Evolutionary conservation across 2,113 vertebrate species (phyloP).

Genomic region (Bos javanicus): DNA sequence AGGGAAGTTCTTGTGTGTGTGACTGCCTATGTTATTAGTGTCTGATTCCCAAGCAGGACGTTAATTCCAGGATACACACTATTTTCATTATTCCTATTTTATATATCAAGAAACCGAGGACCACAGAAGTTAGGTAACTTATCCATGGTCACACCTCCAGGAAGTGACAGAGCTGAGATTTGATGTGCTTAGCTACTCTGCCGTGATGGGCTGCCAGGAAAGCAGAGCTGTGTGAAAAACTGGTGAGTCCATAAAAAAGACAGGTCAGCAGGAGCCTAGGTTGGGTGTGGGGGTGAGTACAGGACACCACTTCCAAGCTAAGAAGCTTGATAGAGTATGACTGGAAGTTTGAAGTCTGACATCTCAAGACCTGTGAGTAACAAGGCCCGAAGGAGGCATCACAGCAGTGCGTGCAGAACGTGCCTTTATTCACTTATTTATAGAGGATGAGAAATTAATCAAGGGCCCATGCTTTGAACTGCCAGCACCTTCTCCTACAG

Average conservation of each 20-base stretch:
- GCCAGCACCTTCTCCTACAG: not conserved
- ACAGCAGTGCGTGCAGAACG: not conserved
- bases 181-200: not conserved
- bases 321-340: not conserved
- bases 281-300: rapidly evolving
- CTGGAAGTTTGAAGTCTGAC: not conserved
- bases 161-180: not conserved
- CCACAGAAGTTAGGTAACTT: not conserved
- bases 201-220: not conserved
- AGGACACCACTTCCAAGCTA: not conserved
- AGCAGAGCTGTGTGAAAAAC: not conserved
- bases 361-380: not conserved
- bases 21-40: not conserved
- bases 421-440: constrained; percentile 76
- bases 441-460: constrained; percentile 67
- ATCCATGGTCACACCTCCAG: not conserved
- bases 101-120: not conserved
- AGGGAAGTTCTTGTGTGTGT: not conserved
- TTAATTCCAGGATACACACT: not conserved
- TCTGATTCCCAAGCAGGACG: not conserved
- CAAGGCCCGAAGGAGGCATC: not conserved
- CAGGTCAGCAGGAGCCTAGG: not conserved
- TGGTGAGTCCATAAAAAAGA: not conserved
- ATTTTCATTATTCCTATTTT: not conserved
- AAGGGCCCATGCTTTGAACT: constrained; percentile 71